Percentiles rank a stretch among this genome's conserved stretches.
These are phyloP conservation scores for Myrmecobius fasciatus DNA, from an alignment of 2,113 vertebrate species.

Conservation along the genomic window DNA sequence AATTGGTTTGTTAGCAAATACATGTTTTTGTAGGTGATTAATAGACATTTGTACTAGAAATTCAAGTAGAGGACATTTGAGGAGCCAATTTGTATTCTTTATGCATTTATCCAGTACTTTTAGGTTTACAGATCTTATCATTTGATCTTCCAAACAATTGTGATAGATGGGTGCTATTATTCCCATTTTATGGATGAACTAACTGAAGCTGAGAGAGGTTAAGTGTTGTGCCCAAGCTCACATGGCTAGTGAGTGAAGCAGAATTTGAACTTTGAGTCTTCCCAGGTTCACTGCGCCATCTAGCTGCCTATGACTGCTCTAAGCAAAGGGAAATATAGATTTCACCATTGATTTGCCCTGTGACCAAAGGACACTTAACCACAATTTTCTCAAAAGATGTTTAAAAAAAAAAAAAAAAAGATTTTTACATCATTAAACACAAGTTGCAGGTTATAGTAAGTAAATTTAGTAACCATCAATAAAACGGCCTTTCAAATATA, in stretches of 20 bases:
- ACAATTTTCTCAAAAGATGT: constrained; percentile 48
- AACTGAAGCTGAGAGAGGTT: neutral
- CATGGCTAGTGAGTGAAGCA: neutral
- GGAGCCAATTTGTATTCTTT: neutral
- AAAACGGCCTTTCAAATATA: neutral
- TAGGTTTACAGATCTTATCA: neutral
- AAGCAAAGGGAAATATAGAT: constrained; percentile 16
- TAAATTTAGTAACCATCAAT: neutral
- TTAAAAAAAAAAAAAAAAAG: constrained; percentile 28
- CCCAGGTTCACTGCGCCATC: neutral
- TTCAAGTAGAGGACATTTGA: neutral
- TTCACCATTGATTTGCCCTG: constrained; percentile 21
- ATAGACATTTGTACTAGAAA: neutral
- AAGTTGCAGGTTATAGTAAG: neutral
- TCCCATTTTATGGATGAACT: neutral
- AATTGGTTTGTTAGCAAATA: neutral
- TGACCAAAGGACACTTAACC: constrained; percentile 36
- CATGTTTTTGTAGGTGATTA: neutral
- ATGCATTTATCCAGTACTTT: neutral
- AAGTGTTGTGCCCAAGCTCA: neutral
- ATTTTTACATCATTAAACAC: neutral
- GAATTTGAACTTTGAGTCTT: neutral
- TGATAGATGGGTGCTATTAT: neutral
- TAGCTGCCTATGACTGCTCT: neutral
- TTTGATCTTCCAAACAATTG: neutral